These are phyloP conservation scores for Bicyclus anynana DNA, from an alignment of 1,140 invertebrate genomes.

Conservation along the genomic window DNA sequence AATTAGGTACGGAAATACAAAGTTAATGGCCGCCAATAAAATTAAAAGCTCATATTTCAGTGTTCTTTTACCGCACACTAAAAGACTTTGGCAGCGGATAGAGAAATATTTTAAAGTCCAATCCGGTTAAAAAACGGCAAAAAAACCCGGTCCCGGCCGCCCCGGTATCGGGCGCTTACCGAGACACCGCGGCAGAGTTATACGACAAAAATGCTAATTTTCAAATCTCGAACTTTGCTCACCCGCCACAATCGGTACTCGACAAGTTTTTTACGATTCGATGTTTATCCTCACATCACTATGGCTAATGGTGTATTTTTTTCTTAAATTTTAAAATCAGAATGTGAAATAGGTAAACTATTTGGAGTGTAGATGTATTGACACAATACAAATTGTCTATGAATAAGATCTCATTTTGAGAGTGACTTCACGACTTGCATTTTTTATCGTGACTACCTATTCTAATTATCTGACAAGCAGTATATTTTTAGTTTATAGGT, in stretches of 20 bases:
- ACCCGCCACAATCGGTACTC: slow-evolving; percentile 46
- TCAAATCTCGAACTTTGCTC: slow-evolving; percentile 62
- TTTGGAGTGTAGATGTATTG: no score
- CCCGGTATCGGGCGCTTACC: slow-evolving; percentile 63
- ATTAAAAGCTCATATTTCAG: slow-evolving; percentile 35
- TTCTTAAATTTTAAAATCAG: background rate
- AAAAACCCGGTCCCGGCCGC: slow-evolving; percentile 50
- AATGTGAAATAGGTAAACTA: no score
- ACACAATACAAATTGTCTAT: no score
- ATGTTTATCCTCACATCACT: slow-evolving; percentile 40
- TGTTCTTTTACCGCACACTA: slow-evolving; percentile 34
- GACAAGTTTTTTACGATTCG: slow-evolving; percentile 40
- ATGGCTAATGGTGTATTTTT: background rate
- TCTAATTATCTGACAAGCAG: no score
- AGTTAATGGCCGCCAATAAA: slow-evolving; percentile 24
- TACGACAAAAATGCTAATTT: slow-evolving; percentile 76
- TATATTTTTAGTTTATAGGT: no score
- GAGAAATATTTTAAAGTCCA: slow-evolving; percentile 69
- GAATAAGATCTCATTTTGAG: no score
- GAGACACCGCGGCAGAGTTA: slow-evolving; percentile 71
- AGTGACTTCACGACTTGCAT: no score
- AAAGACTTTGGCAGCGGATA: slow-evolving; percentile 51
- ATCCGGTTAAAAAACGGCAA: slow-evolving; percentile 62
- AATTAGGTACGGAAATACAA: slow-evolving; percentile 19
- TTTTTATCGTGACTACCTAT: no score